Evolutionary conservation across 2,797 vertebrate genomes (phyloP).

Genomic region (Leptodactylus fallax): DNA sequence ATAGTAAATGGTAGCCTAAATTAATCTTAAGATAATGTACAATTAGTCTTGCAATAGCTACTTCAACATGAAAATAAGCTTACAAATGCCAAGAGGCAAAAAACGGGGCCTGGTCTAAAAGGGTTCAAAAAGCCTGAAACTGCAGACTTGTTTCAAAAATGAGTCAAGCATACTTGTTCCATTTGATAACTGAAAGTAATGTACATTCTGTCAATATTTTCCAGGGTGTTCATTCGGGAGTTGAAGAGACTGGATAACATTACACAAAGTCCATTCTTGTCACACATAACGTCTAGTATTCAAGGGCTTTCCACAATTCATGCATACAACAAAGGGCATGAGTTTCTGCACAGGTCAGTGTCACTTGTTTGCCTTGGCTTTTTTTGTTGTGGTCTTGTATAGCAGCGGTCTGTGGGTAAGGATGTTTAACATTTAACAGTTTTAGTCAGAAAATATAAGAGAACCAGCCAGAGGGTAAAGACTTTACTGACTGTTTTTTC

Average conservation of each 20-base stretch:
- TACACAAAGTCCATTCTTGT: slow-evolving; percentile 89
- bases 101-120: too few species aligned
- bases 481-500: too few species aligned
- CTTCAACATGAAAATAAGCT: too few species aligned
- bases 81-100: too few species aligned
- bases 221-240: slow-evolving; percentile 88
- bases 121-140: neutral
- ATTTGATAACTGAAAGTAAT: neutral
- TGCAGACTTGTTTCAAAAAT: too few species aligned
- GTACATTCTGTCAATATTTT: slow-evolving; percentile 22
- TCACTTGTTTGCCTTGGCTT: slow-evolving; percentile 16
- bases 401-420: neutral
- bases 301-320: slow-evolving; percentile 91
- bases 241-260: slow-evolving; percentile 91
- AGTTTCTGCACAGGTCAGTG: slow-evolving; percentile 86
- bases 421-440: too few species aligned
- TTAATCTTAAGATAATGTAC: too few species aligned
- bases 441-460: too few species aligned
- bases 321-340: slow-evolving; percentile 85
- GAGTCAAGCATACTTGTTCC: too few species aligned
- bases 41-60: too few species aligned
- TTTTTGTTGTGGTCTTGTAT: neutral
- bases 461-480: too few species aligned
- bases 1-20: too few species aligned
- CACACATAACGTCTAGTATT: slow-evolving; percentile 91